Conservation (phyloP, 1,140 invertebrate species). For the Cepaea nemoralis region DNA sequence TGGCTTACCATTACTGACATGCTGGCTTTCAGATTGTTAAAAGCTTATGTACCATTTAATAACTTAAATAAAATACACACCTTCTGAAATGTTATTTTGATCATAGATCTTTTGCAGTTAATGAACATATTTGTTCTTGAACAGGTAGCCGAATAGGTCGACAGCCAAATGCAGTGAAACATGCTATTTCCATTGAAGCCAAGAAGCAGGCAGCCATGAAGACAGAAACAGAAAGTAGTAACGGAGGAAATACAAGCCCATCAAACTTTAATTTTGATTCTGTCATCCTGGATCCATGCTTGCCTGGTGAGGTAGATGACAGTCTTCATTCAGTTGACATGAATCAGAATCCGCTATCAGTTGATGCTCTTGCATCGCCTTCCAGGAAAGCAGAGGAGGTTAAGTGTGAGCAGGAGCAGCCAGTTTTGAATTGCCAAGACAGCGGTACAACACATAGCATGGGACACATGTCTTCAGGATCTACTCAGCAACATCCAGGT, state of each 20-base stretch:
- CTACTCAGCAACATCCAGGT: not conserved
- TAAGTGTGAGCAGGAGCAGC: not conserved
- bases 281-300: conserved; percentile 15
- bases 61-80: no score
- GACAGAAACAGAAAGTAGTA: conserved; percentile 15
- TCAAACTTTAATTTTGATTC: conserved; percentile 37
- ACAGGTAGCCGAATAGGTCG: conserved; percentile 68
- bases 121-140: not conserved
- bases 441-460: not conserved
- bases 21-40: no score
- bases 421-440: not conserved
- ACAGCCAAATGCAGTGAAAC: conserved; percentile 69
- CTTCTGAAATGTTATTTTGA: no score
- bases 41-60: no score
- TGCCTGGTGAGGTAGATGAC: not conserved
- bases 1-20: no score
- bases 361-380: not conserved
- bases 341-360: not conserved
- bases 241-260: not conserved
- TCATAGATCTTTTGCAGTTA: no score
- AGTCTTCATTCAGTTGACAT: not conserved
- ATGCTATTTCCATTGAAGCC: conserved; percentile 64
- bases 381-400: not conserved
- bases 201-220: conserved; percentile 50
- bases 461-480: not conserved